Conservation (phyloP, 2,888 invertebrate species). For the Harpagoxenus sublaevis region DNA sequence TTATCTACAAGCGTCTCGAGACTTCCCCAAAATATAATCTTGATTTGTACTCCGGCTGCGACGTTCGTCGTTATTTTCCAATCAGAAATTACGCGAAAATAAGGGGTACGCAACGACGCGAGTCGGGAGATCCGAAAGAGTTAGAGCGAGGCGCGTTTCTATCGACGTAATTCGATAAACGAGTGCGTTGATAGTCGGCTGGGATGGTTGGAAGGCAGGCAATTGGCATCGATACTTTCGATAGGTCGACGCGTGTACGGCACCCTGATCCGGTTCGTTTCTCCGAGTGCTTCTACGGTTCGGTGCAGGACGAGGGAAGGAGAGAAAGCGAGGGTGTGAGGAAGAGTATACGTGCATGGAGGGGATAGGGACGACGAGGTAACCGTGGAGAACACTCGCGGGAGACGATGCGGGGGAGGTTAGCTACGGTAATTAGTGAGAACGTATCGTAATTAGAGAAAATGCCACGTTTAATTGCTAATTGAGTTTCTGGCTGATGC, state of each 20-base stretch:
- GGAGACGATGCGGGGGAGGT: slow-evolving; percentile 74
- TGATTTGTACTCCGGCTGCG: not conserved
- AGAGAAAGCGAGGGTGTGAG: slow-evolving; percentile 44
- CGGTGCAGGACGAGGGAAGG: slow-evolving; percentile 62
- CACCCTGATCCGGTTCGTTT: slow-evolving; percentile 82
- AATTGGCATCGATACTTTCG: slow-evolving; percentile 83
- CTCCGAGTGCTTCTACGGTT: slow-evolving; percentile 76
- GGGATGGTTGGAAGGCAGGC: slow-evolving; percentile 68
- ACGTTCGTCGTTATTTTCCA: slow-evolving; percentile 48
- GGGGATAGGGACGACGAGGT: slow-evolving; percentile 49
- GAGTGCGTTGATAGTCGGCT: slow-evolving; percentile 71
- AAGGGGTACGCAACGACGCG: slow-evolving; percentile 42
- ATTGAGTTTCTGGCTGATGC: slow-evolving; percentile 88
- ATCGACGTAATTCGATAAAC: slow-evolving; percentile 79
- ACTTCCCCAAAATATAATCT: not conserved
- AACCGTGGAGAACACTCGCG: slow-evolving; percentile 54
- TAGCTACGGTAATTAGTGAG: slow-evolving; percentile 87
- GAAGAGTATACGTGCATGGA: slow-evolving; percentile 20
- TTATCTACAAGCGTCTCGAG: slow-evolving; percentile 38
- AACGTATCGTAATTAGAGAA: slow-evolving; percentile 88
- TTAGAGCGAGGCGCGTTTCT: slow-evolving; percentile 73
- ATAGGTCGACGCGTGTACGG: slow-evolving; percentile 75
- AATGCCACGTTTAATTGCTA: slow-evolving; percentile 89
- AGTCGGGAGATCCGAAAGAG: slow-evolving; percentile 53
- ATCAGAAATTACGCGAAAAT: slow-evolving; percentile 50